phyloP scores from a whole-genome alignment of 1,140 invertebrate species.

The Drosophila subobscura region DNA sequence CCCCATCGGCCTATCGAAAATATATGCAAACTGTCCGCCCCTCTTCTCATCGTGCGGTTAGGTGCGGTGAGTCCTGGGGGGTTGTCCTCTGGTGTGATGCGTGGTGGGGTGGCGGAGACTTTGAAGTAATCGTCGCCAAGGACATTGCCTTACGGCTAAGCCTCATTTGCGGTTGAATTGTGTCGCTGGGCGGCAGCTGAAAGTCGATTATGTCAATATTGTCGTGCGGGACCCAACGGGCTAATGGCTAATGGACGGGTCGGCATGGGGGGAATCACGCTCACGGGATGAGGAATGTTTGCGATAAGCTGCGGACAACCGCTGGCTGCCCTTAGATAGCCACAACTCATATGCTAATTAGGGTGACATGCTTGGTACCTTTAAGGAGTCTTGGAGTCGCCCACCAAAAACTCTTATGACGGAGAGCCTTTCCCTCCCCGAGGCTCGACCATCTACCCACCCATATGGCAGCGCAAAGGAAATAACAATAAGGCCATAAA shows the following conservation, averaged over 20 bases:
- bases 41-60: slow-evolving; percentile 28
- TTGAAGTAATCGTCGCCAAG: slow-evolving; percentile 66
- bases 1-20: slow-evolving; percentile 3
- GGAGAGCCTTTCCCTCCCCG: neutral
- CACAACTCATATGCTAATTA: slow-evolving; percentile 69
- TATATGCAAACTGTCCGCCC: slow-evolving; percentile 21
- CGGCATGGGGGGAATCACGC: neutral
- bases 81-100: neutral
- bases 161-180: slow-evolving; percentile 80
- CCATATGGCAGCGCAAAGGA: slow-evolving; percentile 25
- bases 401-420: too few species aligned
- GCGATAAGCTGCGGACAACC: slow-evolving; percentile 54
- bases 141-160: slow-evolving; percentile 68
- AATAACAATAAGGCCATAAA: slow-evolving; percentile 41
- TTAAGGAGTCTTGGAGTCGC: slow-evolving; percentile 29
- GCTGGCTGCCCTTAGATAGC: slow-evolving; percentile 26
- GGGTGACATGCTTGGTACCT: slow-evolving; percentile 26
- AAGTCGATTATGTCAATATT: slow-evolving; percentile 82
- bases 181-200: slow-evolving; percentile 71
- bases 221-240: slow-evolving; percentile 24
- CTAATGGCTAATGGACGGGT: slow-evolving; percentile 52
- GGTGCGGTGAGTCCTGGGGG: slow-evolving; percentile 11
- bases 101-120: slow-evolving; percentile 27
- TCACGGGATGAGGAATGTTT: slow-evolving; percentile 33
- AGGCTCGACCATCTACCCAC: slow-evolving; percentile 30